Evolutionary conservation across 2,797 vertebrate genomes (phyloP).

Genomic region (Phalloptychus januarius): DNA sequence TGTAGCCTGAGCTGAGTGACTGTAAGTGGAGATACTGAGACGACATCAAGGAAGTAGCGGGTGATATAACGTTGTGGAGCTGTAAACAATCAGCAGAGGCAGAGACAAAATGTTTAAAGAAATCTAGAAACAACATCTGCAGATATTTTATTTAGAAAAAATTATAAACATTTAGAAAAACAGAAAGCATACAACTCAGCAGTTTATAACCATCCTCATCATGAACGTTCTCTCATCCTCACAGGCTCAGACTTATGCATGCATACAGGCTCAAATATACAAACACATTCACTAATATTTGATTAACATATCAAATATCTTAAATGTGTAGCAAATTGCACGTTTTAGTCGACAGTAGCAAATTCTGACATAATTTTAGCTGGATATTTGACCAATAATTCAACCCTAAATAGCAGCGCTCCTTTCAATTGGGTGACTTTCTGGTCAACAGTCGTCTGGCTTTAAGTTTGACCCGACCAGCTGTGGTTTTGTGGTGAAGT

Average conservation of each 20-base stretch:
- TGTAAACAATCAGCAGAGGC: neutral
- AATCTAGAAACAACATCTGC: neutral
- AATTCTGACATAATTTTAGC: neutral
- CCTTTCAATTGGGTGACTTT: neutral
- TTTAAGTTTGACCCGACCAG: neutral
- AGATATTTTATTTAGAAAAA: neutral
- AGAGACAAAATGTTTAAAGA: neutral
- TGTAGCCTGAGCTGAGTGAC: constrained; percentile 2
- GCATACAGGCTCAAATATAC: neutral
- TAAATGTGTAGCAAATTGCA: neutral
- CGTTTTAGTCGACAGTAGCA: neutral
- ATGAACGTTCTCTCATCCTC: neutral
- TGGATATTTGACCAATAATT: neutral
- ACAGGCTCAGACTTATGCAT: too few relatives aligned
- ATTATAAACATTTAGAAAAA: neutral
- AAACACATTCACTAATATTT: neutral
- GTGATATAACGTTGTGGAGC: constrained; percentile 2
- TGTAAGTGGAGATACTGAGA: constrained; percentile 22
- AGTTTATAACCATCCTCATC: neutral
- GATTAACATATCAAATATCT: neutral
- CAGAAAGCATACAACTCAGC: neutral
- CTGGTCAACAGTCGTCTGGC: neutral
- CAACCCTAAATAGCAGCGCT: neutral
- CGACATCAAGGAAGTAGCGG: constrained; percentile 2
- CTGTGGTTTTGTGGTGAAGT: neutral